These are phyloP conservation scores for Noctuana brunneofusca DNA, from an alignment of 2,888 invertebrate species.

Conservation along the genomic window DNA sequence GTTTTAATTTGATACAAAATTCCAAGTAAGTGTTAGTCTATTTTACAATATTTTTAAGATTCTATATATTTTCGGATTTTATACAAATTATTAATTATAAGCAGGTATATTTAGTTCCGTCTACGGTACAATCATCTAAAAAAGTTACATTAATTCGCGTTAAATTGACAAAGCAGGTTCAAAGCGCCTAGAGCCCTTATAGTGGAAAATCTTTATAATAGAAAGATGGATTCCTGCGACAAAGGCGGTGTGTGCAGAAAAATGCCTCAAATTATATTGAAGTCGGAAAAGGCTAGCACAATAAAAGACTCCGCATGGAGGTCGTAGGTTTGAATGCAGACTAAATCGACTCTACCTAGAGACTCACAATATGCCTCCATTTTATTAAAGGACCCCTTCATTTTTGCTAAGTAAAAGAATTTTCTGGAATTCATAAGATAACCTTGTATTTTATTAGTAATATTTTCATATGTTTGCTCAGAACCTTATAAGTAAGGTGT, in stretches of 20 bases:
- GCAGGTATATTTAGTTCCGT: constrained; percentile 11
- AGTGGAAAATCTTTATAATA: constrained; percentile 39
- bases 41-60: too few relatives aligned
- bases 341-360: constrained; percentile 60
- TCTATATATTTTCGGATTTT: too few relatives aligned
- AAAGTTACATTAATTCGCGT: constrained; percentile 25
- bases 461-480: neutral
- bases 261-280: constrained; percentile 69
- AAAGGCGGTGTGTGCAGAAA: constrained; percentile 51
- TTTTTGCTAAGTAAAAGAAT: constrained; percentile 41
- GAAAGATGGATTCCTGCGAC: constrained; percentile 48
- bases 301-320: constrained; percentile 54
- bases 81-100: neutral
- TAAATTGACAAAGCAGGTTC: constrained; percentile 26
- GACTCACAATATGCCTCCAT: constrained; percentile 58
- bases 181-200: constrained; percentile 21
- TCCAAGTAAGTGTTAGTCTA: too few relatives aligned
- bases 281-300: constrained; percentile 65
- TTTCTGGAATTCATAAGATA: constrained; percentile 11
- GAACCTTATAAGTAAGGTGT: constrained; percentile 10
- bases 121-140: constrained; percentile 12
- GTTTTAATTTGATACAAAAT: too few relatives aligned
- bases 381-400: constrained; percentile 58
- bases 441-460: constrained; percentile 15
- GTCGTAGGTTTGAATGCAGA: constrained; percentile 58